Evolutionary conservation across 2,888 invertebrate genomes (phyloP).

Genomic region (Aphrophora alni): DNA sequence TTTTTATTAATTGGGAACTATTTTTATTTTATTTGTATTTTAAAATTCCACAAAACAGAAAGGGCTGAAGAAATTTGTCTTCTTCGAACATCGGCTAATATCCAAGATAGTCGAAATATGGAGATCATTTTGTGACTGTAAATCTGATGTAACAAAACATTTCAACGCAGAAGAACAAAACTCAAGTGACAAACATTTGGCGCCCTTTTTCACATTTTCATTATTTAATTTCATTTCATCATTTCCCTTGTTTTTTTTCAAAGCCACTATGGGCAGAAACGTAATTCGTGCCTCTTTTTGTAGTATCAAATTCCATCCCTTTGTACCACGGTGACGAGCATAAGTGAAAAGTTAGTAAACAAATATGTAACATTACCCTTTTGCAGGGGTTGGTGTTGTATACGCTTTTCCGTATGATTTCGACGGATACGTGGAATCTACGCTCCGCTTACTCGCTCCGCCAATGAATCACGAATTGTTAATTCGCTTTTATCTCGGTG

Average conservation of each 20-base stretch:
- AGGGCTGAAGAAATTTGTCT: no score
- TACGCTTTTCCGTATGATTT: background rate
- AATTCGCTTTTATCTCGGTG: background rate
- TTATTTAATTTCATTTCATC: background rate
- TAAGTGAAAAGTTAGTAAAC: constrained; percentile 2
- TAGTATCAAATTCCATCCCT: background rate
- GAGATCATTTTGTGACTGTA: no score
- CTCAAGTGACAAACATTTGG: background rate
- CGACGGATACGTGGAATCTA: background rate
- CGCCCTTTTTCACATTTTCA: background rate
- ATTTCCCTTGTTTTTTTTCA: background rate
- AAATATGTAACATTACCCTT: background rate
- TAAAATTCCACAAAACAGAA: no score
- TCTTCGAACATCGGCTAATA: no score
- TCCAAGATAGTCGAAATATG: no score
- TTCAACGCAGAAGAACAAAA: background rate
- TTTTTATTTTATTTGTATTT: no score
- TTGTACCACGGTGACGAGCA: background rate
- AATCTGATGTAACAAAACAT: no score
- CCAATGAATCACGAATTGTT: background rate
- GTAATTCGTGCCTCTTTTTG: background rate
- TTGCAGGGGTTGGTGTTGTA: background rate
- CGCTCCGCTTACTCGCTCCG: background rate
- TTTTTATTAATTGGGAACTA: no score
- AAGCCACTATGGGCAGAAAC: background rate